These are phyloP conservation scores for Oreochromis tanganicae DNA, from an alignment of 2,113 vertebrate genomes.

Conservation along the genomic window DNA sequence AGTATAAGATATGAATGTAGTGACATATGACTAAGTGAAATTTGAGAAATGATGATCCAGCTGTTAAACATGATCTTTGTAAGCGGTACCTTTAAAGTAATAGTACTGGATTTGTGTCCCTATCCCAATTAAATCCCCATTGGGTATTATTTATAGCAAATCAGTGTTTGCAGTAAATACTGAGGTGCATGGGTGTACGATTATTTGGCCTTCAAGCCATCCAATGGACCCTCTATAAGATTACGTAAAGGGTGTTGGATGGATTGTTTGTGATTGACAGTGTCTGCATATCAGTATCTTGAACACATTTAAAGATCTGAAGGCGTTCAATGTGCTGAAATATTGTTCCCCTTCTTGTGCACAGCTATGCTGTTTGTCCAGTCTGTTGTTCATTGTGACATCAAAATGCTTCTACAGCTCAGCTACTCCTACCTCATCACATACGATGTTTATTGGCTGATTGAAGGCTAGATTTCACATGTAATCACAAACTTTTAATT, in stretches of 20 bases:
- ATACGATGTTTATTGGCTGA: background rate
- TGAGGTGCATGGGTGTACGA: background rate
- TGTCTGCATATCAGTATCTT: background rate
- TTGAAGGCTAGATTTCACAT: background rate
- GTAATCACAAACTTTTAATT: fast-evolving
- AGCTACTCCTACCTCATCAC: background rate
- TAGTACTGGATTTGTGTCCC: background rate
- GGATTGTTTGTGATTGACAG: background rate
- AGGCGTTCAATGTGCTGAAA: background rate
- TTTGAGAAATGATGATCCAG: background rate
- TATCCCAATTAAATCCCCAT: background rate
- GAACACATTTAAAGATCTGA: background rate
- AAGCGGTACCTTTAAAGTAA: fast-evolving
- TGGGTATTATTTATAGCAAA: background rate
- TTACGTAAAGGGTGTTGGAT: background rate
- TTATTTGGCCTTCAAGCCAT: background rate
- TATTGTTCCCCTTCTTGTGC: background rate
- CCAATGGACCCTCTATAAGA: background rate
- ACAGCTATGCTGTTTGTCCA: background rate
- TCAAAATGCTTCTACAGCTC: background rate
- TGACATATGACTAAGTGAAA: background rate
- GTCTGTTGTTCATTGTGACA: background rate
- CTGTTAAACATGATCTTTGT: background rate
- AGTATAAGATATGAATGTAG: background rate
- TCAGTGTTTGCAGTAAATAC: background rate